Conservation (phyloP, 2,113 vertebrate species). For the Crocuta crocuta region DNA sequence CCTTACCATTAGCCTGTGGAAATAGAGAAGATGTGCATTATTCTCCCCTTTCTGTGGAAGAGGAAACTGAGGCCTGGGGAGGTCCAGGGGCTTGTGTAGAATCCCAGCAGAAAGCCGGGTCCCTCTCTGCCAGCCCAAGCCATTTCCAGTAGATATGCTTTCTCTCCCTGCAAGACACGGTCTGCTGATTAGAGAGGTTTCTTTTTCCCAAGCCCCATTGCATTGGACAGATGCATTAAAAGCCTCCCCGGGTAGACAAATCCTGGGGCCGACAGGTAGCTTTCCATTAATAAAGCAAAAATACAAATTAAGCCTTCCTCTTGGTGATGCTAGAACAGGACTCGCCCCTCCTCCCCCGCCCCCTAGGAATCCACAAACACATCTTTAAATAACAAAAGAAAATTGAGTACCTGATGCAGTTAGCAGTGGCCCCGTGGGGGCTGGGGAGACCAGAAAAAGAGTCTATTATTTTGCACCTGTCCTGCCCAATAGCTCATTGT, state of each 20-base stretch:
- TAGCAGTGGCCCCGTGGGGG: conserved; percentile 35
- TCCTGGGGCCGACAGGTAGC: conserved; percentile 63
- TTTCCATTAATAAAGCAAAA: conserved; percentile 81
- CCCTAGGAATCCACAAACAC: conserved; percentile 77
- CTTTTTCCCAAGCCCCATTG: conserved; percentile 3
- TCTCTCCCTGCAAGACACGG: background rate
- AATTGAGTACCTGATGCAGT: conserved; percentile 68
- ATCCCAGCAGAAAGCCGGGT: background rate
- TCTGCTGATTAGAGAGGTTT: background rate
- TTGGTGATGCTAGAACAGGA: conserved; percentile 51
- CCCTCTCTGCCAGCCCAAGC: background rate
- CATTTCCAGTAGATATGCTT: background rate
- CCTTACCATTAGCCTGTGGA: background rate
- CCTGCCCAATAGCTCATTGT: conserved; percentile 72
- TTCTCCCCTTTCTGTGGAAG: background rate
- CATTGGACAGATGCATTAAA: conserved; percentile 67
- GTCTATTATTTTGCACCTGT: conserved; percentile 77
- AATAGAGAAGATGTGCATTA: background rate
- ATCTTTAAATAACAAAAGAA: conserved; percentile 82
- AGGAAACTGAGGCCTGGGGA: conserved; percentile 51
- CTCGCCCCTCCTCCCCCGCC: background rate
- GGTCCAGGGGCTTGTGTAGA: background rate
- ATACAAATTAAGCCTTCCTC: conserved; percentile 77
- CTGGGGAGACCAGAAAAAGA: conserved; percentile 61
- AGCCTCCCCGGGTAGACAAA: conserved; percentile 58